Base-by-base conservation (phyloP, 2,888 invertebrate genomes). In the Pocota personata region DNA sequence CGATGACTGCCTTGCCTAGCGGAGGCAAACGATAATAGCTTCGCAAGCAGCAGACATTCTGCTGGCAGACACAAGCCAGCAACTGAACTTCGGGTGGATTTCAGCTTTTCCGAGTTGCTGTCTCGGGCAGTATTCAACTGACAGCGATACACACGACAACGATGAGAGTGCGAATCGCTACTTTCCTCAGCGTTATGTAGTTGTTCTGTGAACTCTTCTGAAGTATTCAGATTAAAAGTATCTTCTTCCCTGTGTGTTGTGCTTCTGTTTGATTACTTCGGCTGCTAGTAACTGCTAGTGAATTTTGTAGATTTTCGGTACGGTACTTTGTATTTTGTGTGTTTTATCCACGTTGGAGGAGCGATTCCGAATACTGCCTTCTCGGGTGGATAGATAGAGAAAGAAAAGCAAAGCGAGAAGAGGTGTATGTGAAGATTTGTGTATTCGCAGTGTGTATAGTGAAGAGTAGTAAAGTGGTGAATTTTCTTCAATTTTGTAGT, bases 61-160 rank as follows among this genome's bases (percentile, higher is more conserved):
- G 52, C 57, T 72, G 64, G 77, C 72, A 77, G 84, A 80, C 69
- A 79, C 71, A 80, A 86, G 71, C 76, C 76, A 80, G 80, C 71
- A 80, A 86, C 71, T 75, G 75, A 80, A 76, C 76, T 82, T 86
- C 76, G 86, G 86, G 82, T 86, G 77, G 86, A 82, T 86, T 86
- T 86, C 86, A 86, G 82, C 86, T 86, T 86, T 86, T 86, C 77
- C 72, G 72, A 86, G 24, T 73, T 77, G 60, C 60, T 76, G 67
- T 86, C 82, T 86, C 82, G 76, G 72, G 43, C 76, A 86, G 86
- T 86, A 86, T 86, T 86, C 82, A 82, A 86, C 82, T 77, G 82
- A 86, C 86, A 86, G 86, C 66, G 86, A 86, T 77, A 86, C 86
- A 86, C 86, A 82, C 86, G 80, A 86, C 86, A 86, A 86, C 86